These are phyloP conservation scores for Eupithecia vulgata DNA, from an alignment of 2,888 invertebrate species.

Conservation along the genomic window DNA sequence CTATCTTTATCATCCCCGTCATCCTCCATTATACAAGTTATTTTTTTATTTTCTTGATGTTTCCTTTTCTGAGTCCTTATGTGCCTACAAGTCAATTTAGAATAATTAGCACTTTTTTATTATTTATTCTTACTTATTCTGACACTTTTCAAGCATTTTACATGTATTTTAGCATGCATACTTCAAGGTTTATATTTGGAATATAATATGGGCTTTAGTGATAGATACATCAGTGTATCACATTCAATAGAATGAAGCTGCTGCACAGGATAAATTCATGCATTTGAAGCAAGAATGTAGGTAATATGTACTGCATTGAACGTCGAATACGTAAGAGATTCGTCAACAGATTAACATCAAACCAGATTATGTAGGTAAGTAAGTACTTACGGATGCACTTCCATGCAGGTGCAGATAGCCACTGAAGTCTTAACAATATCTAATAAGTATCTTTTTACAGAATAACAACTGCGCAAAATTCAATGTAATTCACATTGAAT, in stretches of 20 bases:
- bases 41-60: conserved; percentile 4
- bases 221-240: not conserved
- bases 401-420: not conserved
- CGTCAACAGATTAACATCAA: conserved; percentile 4
- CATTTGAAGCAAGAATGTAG: not conserved
- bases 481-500: not conserved
- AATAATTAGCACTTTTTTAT: too few relatives aligned
- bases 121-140: too few relatives aligned
- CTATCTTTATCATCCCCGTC: conserved; percentile 93
- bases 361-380: not conserved
- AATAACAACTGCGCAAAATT: conserved; percentile 5
- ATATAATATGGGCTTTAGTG: not conserved
- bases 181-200: too few relatives aligned
- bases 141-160: too few relatives aligned
- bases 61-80: not conserved
- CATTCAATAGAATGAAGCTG: not conserved
- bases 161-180: too few relatives aligned
- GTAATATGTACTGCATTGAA: not conserved
- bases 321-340: not conserved
- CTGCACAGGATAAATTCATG: not conserved
- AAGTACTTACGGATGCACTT: conserved; percentile 3
- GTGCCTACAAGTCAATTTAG: not conserved
- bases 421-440: not conserved
- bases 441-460: not conserved
- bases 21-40: conserved; percentile 86